Evolutionary conservation across 2,113 vertebrate genomes (phyloP), one percentile per base, ranked within the genome.

Genomic region (Entelurus aequoreus): DNA sequence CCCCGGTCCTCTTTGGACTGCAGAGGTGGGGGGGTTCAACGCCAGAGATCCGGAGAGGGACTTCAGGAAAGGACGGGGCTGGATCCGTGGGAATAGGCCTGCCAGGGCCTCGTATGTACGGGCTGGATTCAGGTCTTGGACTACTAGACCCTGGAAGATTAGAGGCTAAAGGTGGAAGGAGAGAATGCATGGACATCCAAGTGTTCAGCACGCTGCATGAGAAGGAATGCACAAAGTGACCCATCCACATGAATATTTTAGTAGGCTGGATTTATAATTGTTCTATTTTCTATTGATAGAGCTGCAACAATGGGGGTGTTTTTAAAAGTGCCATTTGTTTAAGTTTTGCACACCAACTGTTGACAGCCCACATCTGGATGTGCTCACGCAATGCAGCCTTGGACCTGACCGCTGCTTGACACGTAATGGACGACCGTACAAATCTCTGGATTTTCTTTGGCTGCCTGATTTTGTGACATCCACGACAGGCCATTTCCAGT

Each of bases 1-100:
- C 49, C 57, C 78, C 63, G 69, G 74, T 68, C 70, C 66, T 72
- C 73, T 75, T 75, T 78, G 74, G 79, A 71, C 82, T 61, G 60
- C 74, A 65, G 77, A 72, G 79, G 68, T 19, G 48, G 54, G 49
- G 49, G 54, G 40, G 67, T 83, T 69, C 79, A 66, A 79, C 75
- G 59, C 66, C 65, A 81, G 78, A 83, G 86, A 86, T 83, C 81
- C 87, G 88, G 87, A 86, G 80, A 80, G 82, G 79, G 81, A 88
- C 82, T 83, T 84, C 89, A 91, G 91, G 91, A 92, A 91, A 92
- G 88, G 83, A 91, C 90, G 91, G 80, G 88, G 91, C 87, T 90
- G 84, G 70, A 80, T 88, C 78, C 49, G 73, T 87, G 86, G 86
- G 84, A 86, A 87, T 65, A 90, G 89, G 90, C 89, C 89, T 74